Conservation (phyloP, 2,797 vertebrate species). For the Acrossocheilus wenchowensis region DNA sequence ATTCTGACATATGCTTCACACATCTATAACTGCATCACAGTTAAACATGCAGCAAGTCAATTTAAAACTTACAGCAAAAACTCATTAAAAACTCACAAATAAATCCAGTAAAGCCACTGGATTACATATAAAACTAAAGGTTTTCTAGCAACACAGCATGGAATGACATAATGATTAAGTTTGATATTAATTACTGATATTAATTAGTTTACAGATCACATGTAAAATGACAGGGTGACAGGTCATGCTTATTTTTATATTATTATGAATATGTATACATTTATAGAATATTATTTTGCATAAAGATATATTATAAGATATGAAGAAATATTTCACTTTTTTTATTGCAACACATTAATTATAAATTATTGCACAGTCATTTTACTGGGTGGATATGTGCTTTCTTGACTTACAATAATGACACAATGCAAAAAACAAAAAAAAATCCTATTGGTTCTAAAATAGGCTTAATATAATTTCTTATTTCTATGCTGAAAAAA, state of each 20-base stretch:
- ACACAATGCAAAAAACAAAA: no score
- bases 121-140: background rate
- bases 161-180: background rate
- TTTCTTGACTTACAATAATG: no score
- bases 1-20: background rate
- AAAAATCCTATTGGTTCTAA: no score
- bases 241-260: background rate
- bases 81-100: background rate
- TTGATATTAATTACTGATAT: background rate
- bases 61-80: background rate
- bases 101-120: background rate
- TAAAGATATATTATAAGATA: background rate
- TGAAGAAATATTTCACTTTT: no score
- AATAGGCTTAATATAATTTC: no score
- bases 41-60: background rate
- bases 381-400: background rate
- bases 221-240: background rate
- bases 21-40: background rate
- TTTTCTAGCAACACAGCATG: background rate
- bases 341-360: background rate
- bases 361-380: background rate
- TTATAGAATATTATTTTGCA: no score
- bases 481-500: background rate
- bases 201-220: background rate
- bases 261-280: no score